Evolutionary conservation across 2,797 vertebrate genomes (phyloP).

Genomic region (Poeciliopsis infans): DNA sequence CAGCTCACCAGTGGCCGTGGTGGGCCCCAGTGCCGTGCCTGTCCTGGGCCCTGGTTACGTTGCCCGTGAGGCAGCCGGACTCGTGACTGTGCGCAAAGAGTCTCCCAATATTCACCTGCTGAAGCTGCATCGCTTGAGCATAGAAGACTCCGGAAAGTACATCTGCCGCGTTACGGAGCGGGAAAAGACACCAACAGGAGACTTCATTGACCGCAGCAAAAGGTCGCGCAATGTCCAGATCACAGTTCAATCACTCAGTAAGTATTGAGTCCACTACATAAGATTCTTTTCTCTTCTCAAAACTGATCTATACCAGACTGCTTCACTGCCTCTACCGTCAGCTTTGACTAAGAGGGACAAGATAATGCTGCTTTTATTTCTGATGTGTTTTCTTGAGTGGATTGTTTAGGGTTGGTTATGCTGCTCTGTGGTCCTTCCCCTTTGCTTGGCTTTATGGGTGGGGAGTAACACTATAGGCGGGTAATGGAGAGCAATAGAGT

Average conservation of each 20-base stretch:
- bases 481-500: conserved; percentile 70
- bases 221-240: conserved; percentile 95
- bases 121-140: conserved; percentile 90
- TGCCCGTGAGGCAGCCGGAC: conserved; percentile 87
- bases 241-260: conserved; percentile 90
- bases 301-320: conserved; percentile 51
- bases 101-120: conserved; percentile 87
- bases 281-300: conserved; percentile 20
- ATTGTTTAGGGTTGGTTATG: conserved; percentile 72
- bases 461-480: conserved; percentile 53
- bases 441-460: conserved; percentile 56
- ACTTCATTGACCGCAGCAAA: conserved; percentile 96
- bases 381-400: conserved; percentile 72
- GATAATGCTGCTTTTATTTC: conserved; percentile 67
- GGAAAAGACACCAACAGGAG: conserved; percentile 91
- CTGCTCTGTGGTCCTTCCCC: conserved; percentile 63
- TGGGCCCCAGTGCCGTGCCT: conserved; percentile 92
- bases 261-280: conserved; percentile 71
- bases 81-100: conserved; percentile 92
- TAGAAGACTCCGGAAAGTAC: conserved; percentile 93
- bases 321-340: conserved; percentile 56
- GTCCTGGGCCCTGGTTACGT: conserved; percentile 89
- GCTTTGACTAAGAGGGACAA: conserved; percentile 57
- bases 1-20: conserved; percentile 93
- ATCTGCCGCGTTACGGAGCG: conserved; percentile 95